Base-by-base conservation (phyloP, 2,113 vertebrate genomes). In the Garra rufa region DNA sequence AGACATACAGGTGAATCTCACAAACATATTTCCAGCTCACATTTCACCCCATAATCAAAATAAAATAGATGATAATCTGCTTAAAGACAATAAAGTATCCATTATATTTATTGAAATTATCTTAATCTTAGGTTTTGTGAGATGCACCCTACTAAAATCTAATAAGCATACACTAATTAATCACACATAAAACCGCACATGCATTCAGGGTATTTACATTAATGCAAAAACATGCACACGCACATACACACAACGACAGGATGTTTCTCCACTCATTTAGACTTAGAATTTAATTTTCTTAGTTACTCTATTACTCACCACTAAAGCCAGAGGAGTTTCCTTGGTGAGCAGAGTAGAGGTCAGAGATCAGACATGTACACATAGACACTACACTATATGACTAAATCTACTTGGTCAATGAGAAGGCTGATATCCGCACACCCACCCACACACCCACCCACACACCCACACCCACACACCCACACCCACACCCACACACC, bases 311-410 rank as follows among this genome's bases (percentile, higher is more conserved):
- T 19, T 73, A 88, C 89, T 90, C 65, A 90, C 89, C 88, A 88
- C 67, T 59, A 88, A 87, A 19, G 50, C 76, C 82, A 88, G 85
- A 15, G 83, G 87, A 46, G 86, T 43, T 67, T 90, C 89, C 86
- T 90, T 86, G 26, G 76, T 83, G 79, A 76, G 86, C 80, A 85
- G 30, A 85, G 83, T 81, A 85, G 38, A 87, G 55, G 52, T 78
- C 46, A 69, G 7, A 81, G 73, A 57, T 88, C 14, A 83, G 81
- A 50, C 10, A 70, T 34, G 48, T 34, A 9, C 30, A 48, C 26
- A 70, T 30, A 69, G 57, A 84, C 61, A 30, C 34, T 28, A 65
- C 17, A 30, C 34, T 28, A 65, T 17, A 65, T 9, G 13, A 28
- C 38, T 63, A 15, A 76, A 34, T 41, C 52, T 3, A n/a, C 3